A percentile compares a stretch with the other conserved stretches of the same genome.
Evolutionary conservation across 2,797 vertebrate genomes (phyloP).

Genomic region (Sebastes hopkinsi): DNA sequence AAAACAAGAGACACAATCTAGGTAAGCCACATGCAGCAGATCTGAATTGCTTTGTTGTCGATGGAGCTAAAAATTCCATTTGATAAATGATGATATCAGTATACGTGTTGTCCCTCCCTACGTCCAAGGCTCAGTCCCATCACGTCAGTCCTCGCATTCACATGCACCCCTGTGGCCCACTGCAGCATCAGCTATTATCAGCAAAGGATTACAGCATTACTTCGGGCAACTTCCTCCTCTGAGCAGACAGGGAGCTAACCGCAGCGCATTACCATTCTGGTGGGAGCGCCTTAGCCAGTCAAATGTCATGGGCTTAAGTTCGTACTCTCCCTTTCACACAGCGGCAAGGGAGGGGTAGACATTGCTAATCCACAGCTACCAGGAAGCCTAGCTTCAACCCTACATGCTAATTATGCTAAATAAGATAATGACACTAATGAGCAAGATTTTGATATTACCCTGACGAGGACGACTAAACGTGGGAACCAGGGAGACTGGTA

Average conservation of each 20-base stretch:
- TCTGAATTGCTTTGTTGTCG: not conserved
- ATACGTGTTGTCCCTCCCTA: not conserved
- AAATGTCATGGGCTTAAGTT: slow-evolving; percentile 61
- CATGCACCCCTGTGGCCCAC: slow-evolving; percentile 32
- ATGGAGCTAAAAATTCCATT: not conserved
- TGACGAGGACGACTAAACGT: slow-evolving; percentile 21
- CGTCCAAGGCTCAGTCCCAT: not conserved
- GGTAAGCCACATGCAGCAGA: slow-evolving; percentile 80
- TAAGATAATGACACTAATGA: slow-evolving; percentile 40
- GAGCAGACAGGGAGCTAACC: slow-evolving; percentile 23
- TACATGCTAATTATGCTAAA: slow-evolving; percentile 45
- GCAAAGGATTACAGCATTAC: slow-evolving; percentile 56
- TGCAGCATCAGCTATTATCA: slow-evolving; percentile 60
- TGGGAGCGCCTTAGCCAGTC: slow-evolving; percentile 43
- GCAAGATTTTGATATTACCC: slow-evolving; percentile 33
- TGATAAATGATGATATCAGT: not conserved
- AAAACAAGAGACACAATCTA: slow-evolving; percentile 96
- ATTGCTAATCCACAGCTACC: slow-evolving; percentile 35
- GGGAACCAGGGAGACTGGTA: not conserved
- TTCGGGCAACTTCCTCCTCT: slow-evolving; percentile 42
- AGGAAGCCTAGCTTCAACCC: slow-evolving; percentile 1
- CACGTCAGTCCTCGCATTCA: slow-evolving; percentile 31
- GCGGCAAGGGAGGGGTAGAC: slow-evolving; percentile 24
- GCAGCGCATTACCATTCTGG: slow-evolving; percentile 41
- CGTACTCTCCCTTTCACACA: slow-evolving; percentile 12